Percentiles rank a stretch among this genome's conserved stretches.
These are phyloP conservation scores for Malacoctenus gilli DNA, from an alignment of 2,797 vertebrate species.

Conservation along the genomic window DNA sequence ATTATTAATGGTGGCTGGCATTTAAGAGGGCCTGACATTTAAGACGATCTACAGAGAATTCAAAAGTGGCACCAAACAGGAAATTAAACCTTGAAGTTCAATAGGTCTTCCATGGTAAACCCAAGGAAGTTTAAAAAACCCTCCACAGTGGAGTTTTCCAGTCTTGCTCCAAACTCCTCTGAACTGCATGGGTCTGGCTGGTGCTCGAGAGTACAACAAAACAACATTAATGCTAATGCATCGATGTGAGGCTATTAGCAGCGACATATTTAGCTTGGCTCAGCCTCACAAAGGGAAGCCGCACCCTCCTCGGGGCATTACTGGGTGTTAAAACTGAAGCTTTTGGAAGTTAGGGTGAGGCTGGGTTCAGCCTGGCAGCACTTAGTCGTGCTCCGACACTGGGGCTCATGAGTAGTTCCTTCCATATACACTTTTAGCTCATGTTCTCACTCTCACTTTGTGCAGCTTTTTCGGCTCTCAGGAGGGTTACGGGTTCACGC, in stretches of 20 bases:
- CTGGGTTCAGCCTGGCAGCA: slow-evolving; percentile 26
- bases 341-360: slow-evolving; percentile 31
- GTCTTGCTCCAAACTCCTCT: slow-evolving; percentile 33
- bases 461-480: slow-evolving; percentile 37
- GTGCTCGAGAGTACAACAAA: slow-evolving; percentile 16
- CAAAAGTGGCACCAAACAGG: slow-evolving; percentile 17
- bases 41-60: slow-evolving; percentile 28
- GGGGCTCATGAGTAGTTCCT: slow-evolving; percentile 26
- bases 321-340: slow-evolving; percentile 41
- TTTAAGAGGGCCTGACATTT: slow-evolving; percentile 45
- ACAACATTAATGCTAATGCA: slow-evolving; percentile 23
- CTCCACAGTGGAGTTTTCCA: slow-evolving; percentile 21
- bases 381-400: slow-evolving; percentile 17
- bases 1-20: slow-evolving; percentile 34
- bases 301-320: slow-evolving; percentile 8
- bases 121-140: slow-evolving; percentile 15
- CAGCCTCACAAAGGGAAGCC: slow-evolving; percentile 9
- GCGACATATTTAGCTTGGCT: slow-evolving; percentile 11
- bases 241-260: slow-evolving; percentile 22
- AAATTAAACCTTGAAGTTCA: slow-evolving; percentile 40
- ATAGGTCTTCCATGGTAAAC: slow-evolving; percentile 27
- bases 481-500: slow-evolving; percentile 41
- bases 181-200: slow-evolving; percentile 40
- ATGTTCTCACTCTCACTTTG: slow-evolving; percentile 21
- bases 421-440: slow-evolving; percentile 56